Evolutionary conservation across 2,888 invertebrate species (phyloP).

Genomic region (Tuta absoluta): DNA sequence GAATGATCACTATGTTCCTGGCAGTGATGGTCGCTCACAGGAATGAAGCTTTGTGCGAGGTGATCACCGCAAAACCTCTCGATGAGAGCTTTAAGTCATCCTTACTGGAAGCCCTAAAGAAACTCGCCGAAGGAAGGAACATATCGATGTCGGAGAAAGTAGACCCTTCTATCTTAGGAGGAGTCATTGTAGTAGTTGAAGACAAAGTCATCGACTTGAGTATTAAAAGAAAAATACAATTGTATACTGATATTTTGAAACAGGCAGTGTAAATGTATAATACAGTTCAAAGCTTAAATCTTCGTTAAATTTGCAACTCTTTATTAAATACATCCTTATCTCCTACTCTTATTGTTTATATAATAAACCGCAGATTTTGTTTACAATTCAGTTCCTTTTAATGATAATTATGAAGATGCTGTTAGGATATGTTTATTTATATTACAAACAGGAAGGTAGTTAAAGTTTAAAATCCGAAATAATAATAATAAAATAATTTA

Average conservation of each 20-base stretch:
- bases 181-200: slow-evolving; percentile 67
- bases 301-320: too few species aligned
- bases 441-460: too few species aligned
- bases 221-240: slow-evolving; percentile 58
- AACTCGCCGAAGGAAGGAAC: slow-evolving; percentile 59
- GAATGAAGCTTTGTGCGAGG: slow-evolving; percentile 66
- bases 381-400: too few species aligned
- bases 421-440: too few species aligned
- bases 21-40: slow-evolving; percentile 68
- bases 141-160: slow-evolving; percentile 64
- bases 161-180: slow-evolving; percentile 61
- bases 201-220: slow-evolving; percentile 71
- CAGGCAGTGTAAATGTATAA: slow-evolving; percentile 36
- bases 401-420: too few species aligned
- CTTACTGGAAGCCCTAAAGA: slow-evolving; percentile 55
- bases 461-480: background rate
- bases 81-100: slow-evolving; percentile 46
- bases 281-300: too few species aligned
- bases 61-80: slow-evolving; percentile 66
- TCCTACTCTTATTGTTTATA: too few species aligned
- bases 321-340: too few species aligned
- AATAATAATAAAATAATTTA: slow-evolving; percentile 17
- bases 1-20: slow-evolving; percentile 60
- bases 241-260: slow-evolving; percentile 63
- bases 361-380: too few species aligned